A percentile compares a stretch with the other conserved stretches of the same genome.
Conservation (phyloP, 2,888 invertebrate species). For the Celastrina argiolus region DNA sequence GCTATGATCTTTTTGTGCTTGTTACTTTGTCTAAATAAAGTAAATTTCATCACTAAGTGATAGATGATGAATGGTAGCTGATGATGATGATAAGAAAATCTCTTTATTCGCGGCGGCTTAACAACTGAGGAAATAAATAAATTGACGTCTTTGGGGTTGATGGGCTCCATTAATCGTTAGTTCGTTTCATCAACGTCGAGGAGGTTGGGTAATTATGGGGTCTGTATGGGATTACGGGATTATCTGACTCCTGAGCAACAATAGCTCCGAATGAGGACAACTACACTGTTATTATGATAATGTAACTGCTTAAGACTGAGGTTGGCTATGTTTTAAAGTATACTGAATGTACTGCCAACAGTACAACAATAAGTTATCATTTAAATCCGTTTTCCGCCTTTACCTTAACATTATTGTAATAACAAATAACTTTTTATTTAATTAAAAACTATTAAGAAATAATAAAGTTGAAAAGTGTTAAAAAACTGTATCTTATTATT, state of each 20-base stretch:
- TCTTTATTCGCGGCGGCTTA: conserved; percentile 3
- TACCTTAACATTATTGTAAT: no score
- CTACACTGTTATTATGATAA: neutral
- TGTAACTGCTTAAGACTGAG: neutral
- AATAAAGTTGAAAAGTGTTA: no score
- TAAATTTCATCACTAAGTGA: neutral
- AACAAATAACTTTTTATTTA: no score
- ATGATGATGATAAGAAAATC: conserved; percentile 2
- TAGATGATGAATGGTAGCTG: neutral
- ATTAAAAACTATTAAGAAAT: no score
- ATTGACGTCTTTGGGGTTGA: conserved; percentile 8
- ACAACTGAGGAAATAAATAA: conserved; percentile 11
- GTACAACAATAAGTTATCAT: no score
- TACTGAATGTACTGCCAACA: no score
- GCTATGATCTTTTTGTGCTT: neutral
- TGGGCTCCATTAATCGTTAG: conserved; percentile 12
- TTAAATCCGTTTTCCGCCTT: no score
- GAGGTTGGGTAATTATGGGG: conserved; percentile 12
- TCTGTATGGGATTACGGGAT: conserved; percentile 16
- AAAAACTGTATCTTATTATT: no score
- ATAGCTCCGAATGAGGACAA: neutral
- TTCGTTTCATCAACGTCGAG: conserved; percentile 19
- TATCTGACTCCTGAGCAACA: conserved; percentile 12
- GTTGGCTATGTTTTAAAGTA: neutral
- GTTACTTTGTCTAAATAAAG: neutral